Base-by-base conservation (phyloP, 1,140 invertebrate genomes). In the Cherax quadricarinatus region DNA sequence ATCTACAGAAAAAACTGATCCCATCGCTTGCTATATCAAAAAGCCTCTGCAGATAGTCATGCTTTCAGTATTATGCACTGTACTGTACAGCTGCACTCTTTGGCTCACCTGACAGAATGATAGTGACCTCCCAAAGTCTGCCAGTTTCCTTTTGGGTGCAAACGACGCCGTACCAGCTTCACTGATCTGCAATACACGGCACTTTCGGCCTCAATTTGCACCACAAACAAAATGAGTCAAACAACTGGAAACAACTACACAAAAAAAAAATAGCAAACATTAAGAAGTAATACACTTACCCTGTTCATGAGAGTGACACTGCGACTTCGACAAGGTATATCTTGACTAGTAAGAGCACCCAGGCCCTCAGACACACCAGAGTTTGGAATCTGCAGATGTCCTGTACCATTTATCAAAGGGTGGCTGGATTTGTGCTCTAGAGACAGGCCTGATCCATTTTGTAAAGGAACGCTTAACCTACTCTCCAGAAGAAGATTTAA, bases 21-120 rank as follows among this genome's bases (percentile, higher is more conserved):
- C 53, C 53, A 57, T 57, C 2, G 2, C 30, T 41, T 41, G 30
- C 30, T 41, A 41, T 41, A 57, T 4, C 0, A 14, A 57, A 57
- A 57, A 14, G 14, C 62, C 14, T 66, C 62, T 30, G 70, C n/a
- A 9, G 12, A 75, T 6, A 30, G 24, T 7, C 70, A 75, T 75
- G 70, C 70, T 21, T 30, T 3, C 14, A 66, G 18, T 66, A 0
- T 6, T 66, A 66, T 66, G 53, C 53, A 57, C 14, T 57, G 9
- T 14, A 57, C 53, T 10, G 0, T 66, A 60, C 57, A 70, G 21
- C 21, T 70, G 4, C 51, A 9, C n/a, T 21, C 18, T 24, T 16
- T 48, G 57, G 53, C 86, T 88, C 41, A 88, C 86, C 73, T 88
- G 86, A 48, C 86, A 79, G 78, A 88, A 88, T 5, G 86, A 88